Evolutionary conservation across 2,113 vertebrate genomes (phyloP).

Genomic region (Carassius gibelio): DNA sequence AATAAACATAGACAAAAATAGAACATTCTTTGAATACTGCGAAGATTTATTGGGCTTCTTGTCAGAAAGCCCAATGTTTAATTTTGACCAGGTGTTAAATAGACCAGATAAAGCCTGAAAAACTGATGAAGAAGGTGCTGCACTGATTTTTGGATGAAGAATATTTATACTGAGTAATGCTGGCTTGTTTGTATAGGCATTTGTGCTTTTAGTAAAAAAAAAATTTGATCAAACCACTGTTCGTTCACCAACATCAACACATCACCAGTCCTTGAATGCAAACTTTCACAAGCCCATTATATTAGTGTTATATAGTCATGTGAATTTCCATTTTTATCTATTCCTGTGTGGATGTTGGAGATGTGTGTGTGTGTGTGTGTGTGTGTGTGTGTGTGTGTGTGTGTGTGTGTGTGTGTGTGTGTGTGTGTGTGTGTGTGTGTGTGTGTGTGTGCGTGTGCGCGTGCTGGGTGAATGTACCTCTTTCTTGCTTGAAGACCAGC

Average conservation of each 20-base stretch:
- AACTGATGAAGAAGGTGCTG: conserved; percentile 68
- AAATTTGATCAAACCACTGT: conserved; percentile 24
- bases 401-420: background rate
- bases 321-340: conserved; percentile 40
- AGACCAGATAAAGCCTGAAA: conserved; percentile 65
- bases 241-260: background rate
- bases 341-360: conserved; percentile 9
- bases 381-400: conserved; percentile 17
- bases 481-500: conserved; percentile 62
- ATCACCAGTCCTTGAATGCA: conserved; percentile 49
- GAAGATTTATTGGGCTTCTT: conserved; percentile 65
- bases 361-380: conserved; percentile 18
- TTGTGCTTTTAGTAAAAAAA: conserved; percentile 44
- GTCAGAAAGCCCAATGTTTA: conserved; percentile 62
- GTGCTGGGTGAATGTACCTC: conserved; percentile 52
- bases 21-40: conserved; percentile 53
- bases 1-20: conserved; percentile 45
- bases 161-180: conserved; percentile 78
- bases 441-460: too few species aligned
- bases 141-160: conserved; percentile 81
- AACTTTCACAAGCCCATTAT: conserved; percentile 66
- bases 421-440: conserved; percentile 19
- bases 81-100: conserved; percentile 57
- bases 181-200: conserved; percentile 73
- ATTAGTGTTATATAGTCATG: conserved; percentile 66